These are phyloP conservation scores for Amia ocellicauda DNA, from an alignment of 2,113 vertebrate genomes.

Conservation along the genomic window DNA sequence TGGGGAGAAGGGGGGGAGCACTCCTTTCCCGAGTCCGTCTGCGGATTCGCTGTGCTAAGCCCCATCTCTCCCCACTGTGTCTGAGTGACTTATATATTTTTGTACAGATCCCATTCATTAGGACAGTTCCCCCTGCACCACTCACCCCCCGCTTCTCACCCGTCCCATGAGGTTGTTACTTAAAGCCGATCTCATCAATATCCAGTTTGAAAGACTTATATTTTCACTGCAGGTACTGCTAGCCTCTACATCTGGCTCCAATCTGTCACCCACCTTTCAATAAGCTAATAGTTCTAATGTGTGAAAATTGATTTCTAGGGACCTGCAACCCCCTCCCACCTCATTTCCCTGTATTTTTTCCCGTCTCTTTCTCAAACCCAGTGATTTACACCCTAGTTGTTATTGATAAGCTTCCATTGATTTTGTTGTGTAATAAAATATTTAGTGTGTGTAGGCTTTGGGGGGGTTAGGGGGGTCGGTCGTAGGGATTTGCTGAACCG, in stretches of 20 bases:
- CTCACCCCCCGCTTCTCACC: neutral
- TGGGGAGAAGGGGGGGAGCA: constrained; percentile 45
- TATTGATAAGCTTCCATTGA: constrained; percentile 80
- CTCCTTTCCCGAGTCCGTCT: constrained; percentile 18
- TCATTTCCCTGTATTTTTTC: constrained; percentile 29
- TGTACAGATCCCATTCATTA: constrained; percentile 20
- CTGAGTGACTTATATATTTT: constrained; percentile 5
- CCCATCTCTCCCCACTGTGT: constrained; percentile 11
- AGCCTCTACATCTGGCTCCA: constrained; percentile 24
- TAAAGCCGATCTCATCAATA: constrained; percentile 21
- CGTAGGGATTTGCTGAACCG: constrained; percentile 26
- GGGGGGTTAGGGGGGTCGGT: constrained; percentile 11
- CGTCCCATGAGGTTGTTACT: constrained; percentile 14
- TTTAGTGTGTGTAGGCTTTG: constrained; percentile 49
- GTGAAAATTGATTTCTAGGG: constrained; percentile 94
- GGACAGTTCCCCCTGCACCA: neutral
- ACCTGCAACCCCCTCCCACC: constrained; percentile 41
- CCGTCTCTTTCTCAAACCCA: constrained; percentile 35
- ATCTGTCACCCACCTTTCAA: constrained; percentile 73
- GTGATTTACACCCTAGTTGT: constrained; percentile 82
- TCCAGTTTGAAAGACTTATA: constrained; percentile 25
- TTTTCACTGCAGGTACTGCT: constrained; percentile 52
- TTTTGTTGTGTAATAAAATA: constrained; percentile 71
- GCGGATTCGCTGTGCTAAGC: constrained; percentile 18
- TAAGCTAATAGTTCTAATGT: constrained; percentile 87